Conservation (phyloP, 2,113 vertebrate genomes). For the Xenus cinereus region DNA sequence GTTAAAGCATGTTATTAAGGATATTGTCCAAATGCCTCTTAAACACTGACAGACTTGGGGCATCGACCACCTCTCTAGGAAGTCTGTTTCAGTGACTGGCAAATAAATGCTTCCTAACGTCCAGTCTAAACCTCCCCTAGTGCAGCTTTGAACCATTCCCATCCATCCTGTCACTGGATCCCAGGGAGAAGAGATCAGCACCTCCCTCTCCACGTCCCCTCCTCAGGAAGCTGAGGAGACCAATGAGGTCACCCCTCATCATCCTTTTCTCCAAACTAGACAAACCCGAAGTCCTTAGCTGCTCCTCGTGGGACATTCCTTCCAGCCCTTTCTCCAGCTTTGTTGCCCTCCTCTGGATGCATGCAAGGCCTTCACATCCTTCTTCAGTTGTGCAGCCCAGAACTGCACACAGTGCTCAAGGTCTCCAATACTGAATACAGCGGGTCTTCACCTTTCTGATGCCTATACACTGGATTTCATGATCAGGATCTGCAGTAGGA, state of each 20-base stretch:
- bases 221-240: not conserved
- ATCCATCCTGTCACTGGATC: not conserved
- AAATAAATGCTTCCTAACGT: not conserved
- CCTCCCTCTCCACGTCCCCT: not conserved
- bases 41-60: not conserved
- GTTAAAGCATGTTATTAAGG: not conserved
- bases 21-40: not conserved
- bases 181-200: not conserved
- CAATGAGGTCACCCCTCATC: not conserved
- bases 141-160: not conserved
- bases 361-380: not conserved
- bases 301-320: not conserved
- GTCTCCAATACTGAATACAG: not conserved
- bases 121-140: not conserved
- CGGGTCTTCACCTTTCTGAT: not conserved
- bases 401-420: not conserved
- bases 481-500: not conserved
- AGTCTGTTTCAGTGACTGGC: not conserved
- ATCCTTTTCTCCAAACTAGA: not conserved
- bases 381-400: not conserved
- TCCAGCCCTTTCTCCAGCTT: not conserved
- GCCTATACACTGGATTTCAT: not conserved
- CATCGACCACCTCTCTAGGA: not conserved
- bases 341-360: not conserved
- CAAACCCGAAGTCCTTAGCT: not conserved